Percentiles rank a stretch among this genome's conserved stretches.
Evolutionary conservation across 1,140 invertebrate genomes (phyloP).

Genomic region (Drosophila subpulchrella): DNA sequence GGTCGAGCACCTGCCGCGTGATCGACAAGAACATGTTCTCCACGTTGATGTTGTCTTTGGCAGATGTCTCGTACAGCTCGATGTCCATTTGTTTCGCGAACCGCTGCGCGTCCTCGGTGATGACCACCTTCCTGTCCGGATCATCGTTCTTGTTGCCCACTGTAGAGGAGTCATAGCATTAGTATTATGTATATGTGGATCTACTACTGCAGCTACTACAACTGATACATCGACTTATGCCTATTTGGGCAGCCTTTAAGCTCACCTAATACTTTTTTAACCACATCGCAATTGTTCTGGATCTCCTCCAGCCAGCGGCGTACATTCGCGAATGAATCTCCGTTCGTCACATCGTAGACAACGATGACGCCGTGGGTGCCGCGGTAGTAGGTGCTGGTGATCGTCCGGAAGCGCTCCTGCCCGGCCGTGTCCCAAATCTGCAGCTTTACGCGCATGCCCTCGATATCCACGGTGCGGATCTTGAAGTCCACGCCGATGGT

Average conservation of each 20-base stretch:
- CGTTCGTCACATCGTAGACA: constrained; percentile 99
- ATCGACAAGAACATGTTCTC: constrained; percentile 95
- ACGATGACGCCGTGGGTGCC: constrained; percentile 99
- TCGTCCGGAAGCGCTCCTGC: constrained; percentile 91
- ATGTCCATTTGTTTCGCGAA: constrained; percentile 99
- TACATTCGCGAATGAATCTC: constrained; percentile 99
- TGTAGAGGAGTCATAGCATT: constrained; percentile 80
- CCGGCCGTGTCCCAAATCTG: constrained; percentile 98
- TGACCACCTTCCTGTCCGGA: constrained; percentile 97
- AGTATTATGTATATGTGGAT: neutral
- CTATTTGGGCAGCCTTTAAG: too few relatives aligned
- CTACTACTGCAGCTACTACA: too few relatives aligned
- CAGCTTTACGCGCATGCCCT: constrained; percentile 97
- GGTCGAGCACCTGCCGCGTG: constrained; percentile 86
- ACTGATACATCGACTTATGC: too few relatives aligned
- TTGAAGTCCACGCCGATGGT: constrained; percentile 99
- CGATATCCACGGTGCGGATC: constrained; percentile 97
- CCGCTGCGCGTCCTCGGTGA: constrained; percentile 97
- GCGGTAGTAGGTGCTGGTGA: constrained; percentile 94
- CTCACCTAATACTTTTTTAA: constrained; percentile 98
- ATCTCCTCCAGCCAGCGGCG: constrained; percentile 99
- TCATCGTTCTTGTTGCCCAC: constrained; percentile 99
- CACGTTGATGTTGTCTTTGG: constrained; percentile 99
- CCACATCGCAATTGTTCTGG: constrained; percentile 99
- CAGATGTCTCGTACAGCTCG: constrained; percentile 98